Percentiles rank a stretch among this genome's conserved stretches.
Evolutionary conservation across 2,113 vertebrate species (phyloP).

Genomic region (Abramis brama): DNA sequence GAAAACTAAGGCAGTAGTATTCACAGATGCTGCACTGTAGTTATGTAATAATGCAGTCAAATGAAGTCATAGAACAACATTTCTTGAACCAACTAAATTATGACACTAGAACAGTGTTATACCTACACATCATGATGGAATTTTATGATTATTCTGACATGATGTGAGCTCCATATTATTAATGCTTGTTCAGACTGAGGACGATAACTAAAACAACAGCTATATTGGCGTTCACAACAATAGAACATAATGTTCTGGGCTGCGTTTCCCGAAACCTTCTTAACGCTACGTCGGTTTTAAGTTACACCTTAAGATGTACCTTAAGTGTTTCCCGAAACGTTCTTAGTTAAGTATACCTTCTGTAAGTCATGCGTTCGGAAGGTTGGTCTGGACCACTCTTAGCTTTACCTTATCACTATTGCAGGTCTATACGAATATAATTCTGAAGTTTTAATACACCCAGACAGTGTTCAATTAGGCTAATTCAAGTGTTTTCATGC

Average conservation of each 20-base stretch:
- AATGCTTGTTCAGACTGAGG: background rate
- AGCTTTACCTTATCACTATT: too few species aligned
- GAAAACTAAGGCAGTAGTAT: background rate
- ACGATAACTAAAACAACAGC: background rate
- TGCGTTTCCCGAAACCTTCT: too few species aligned
- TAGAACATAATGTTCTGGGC: background rate
- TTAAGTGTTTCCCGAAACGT: too few species aligned
- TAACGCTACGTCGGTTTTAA: too few species aligned
- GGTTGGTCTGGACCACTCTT: too few species aligned
- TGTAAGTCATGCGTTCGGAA: too few species aligned
- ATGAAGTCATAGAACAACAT: background rate
- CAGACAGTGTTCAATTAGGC: too few species aligned
- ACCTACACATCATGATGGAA: background rate
- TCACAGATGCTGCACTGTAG: background rate
- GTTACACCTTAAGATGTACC: too few species aligned
- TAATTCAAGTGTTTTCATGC: too few species aligned
- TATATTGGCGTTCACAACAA: background rate
- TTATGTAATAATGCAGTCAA: slow-evolving; percentile 17
- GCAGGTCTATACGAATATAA: too few species aligned
- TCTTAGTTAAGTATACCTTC: too few species aligned
- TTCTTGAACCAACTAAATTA: background rate
- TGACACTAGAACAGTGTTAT: background rate
- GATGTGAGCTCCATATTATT: background rate
- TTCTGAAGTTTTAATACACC: too few species aligned
- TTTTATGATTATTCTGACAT: background rate